A percentile compares a stretch with the other conserved stretches of the same genome.
These are phyloP conservation scores for Syritta pipiens DNA, from an alignment of 2,888 invertebrate genomes.

Conservation along the genomic window DNA sequence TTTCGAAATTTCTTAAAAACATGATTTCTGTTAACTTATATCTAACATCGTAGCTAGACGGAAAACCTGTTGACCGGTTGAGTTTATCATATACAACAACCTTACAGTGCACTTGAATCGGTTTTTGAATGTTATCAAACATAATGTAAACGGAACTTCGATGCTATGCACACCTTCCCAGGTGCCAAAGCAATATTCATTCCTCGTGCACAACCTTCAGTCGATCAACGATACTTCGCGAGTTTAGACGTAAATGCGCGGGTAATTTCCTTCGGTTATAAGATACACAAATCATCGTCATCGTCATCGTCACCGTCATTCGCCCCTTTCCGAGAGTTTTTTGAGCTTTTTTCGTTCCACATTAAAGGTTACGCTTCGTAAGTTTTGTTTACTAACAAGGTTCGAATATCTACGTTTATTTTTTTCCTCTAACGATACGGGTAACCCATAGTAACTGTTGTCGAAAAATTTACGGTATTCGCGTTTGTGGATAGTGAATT, in stretches of 20 bases:
- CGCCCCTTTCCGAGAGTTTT: conserved; percentile 20
- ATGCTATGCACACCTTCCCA: conserved; percentile 34
- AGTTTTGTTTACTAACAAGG: conserved; percentile 65
- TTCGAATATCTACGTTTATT: conserved; percentile 14
- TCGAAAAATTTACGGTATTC: conserved; percentile 30
- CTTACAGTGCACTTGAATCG: conserved; percentile 23
- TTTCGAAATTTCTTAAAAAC: too few relatives aligned
- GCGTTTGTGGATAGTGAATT: conserved; percentile 26
- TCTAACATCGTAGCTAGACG: too few relatives aligned
- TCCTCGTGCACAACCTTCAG: conserved; percentile 34
- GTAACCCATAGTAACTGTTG: conserved; percentile 52
- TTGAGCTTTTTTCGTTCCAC: neutral
- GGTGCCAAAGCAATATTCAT: conserved; percentile 32
- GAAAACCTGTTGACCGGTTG: too few relatives aligned
- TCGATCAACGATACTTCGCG: conserved; percentile 67
- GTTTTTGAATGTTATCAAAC: conserved; percentile 18
- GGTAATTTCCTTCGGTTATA: conserved; percentile 29
- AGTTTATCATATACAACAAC: conserved; percentile 22
- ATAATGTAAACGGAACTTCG: conserved; percentile 31
- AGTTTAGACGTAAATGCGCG: conserved; percentile 58
- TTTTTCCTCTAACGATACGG: conserved; percentile 15
- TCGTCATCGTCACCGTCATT: conserved; percentile 19
- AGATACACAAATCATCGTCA: conserved; percentile 10
- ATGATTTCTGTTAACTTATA: too few relatives aligned
- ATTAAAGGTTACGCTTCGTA: conserved; percentile 48